Conservation (phyloP, 1,140 invertebrate species). For the Rhagoletis pomonella region DNA sequence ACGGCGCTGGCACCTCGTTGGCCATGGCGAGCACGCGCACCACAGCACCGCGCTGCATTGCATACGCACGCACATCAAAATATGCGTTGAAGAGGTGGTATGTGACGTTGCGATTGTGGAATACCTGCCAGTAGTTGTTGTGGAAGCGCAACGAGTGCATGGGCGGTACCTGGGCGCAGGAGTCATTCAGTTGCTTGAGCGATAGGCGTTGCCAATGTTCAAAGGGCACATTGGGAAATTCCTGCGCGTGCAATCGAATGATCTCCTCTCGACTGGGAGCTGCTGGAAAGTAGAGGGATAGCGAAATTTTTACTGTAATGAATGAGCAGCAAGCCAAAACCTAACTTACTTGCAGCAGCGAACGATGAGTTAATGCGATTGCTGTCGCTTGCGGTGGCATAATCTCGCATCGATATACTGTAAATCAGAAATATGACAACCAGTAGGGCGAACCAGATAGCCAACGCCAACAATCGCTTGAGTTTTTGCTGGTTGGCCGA, state of each 20-base stretch:
- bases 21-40: slow-evolving; percentile 90
- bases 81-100: slow-evolving; percentile 93
- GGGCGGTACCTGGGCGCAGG: slow-evolving; percentile 63
- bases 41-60: slow-evolving; percentile 77
- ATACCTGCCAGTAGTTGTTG: slow-evolving; percentile 82
- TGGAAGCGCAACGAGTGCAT: slow-evolving; percentile 63
- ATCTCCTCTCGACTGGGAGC: background rate
- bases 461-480: background rate
- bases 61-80: slow-evolving; percentile 85
- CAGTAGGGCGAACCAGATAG: background rate
- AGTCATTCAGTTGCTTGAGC: slow-evolving; percentile 51
- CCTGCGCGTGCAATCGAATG: slow-evolving; percentile 53
- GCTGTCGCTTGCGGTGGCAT: too few relatives aligned
- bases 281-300: too few relatives aligned
- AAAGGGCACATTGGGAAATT: slow-evolving; percentile 66
- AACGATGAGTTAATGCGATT: too few relatives aligned
- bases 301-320: too few relatives aligned
- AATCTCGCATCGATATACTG: background rate
- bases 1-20: slow-evolving; percentile 82
- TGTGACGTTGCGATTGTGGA: slow-evolving; percentile 85
- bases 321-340: too few relatives aligned
- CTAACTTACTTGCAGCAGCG: too few relatives aligned
- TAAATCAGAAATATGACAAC: background rate
- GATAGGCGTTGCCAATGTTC: slow-evolving; percentile 61
- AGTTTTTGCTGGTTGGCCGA: too few relatives aligned